Evolutionary conservation across 1,140 invertebrate genomes (phyloP).

Genomic region (Drosophila kanapiae): DNA sequence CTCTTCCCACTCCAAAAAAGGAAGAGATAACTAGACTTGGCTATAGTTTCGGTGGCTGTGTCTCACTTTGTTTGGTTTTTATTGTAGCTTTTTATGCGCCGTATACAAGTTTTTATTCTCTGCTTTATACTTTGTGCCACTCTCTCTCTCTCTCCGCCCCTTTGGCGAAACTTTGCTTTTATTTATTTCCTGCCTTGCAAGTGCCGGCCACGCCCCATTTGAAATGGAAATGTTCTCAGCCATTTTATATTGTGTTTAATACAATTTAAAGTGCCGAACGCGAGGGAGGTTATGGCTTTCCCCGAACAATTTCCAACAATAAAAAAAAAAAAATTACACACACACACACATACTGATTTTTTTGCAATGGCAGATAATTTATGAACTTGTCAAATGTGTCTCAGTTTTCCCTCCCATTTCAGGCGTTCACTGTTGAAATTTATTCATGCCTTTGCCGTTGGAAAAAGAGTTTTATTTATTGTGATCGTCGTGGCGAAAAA

Average conservation of each 20-base stretch:
- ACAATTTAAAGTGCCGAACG: slow-evolving; percentile 30
- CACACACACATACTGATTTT: slow-evolving; percentile 16
- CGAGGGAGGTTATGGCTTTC: slow-evolving; percentile 15
- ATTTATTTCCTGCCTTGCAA: slow-evolving; percentile 48
- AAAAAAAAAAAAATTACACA: slow-evolving; percentile 36
- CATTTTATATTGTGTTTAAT: slow-evolving; percentile 55
- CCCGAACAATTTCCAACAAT: slow-evolving; percentile 25
- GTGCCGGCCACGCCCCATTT: slow-evolving; percentile 46
- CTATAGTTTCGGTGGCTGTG: slow-evolving; percentile 44
- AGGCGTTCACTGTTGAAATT: slow-evolving; percentile 20
- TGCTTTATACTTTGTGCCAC: slow-evolving; percentile 23
- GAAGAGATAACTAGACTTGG: slow-evolving; percentile 36
- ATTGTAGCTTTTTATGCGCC: slow-evolving; percentile 41
- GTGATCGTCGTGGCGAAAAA: slow-evolving; percentile 24
- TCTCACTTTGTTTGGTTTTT: slow-evolving; percentile 42
- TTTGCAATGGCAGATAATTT: slow-evolving; percentile 40
- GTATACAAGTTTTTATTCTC: slow-evolving; percentile 41
- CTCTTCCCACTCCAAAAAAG: not conserved
- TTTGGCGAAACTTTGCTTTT: slow-evolving; percentile 34
- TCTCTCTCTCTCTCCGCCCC: not conserved
- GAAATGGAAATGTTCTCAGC: slow-evolving; percentile 40
- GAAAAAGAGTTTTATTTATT: slow-evolving; percentile 50
- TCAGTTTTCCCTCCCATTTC: slow-evolving; percentile 18
- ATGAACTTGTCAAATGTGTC: slow-evolving; percentile 64
- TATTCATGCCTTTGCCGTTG: slow-evolving; percentile 42